A percentile compares a stretch with the other conserved stretches of the same genome.
phyloP scores from a whole-genome alignment of 1,140 invertebrate species.

The Rhopalosiphum padi region DNA sequence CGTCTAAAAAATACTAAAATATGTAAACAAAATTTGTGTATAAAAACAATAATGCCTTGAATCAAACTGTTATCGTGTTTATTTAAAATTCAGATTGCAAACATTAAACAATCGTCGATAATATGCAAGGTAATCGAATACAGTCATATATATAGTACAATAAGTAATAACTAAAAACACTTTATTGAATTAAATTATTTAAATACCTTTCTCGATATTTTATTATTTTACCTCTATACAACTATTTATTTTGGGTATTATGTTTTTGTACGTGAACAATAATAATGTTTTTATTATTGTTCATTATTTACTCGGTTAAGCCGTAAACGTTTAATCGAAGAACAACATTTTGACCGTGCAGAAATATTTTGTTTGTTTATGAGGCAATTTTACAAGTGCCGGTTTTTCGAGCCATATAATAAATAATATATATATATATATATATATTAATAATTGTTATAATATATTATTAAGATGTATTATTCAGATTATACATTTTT shows the following conservation, averaged over 20 bases:
- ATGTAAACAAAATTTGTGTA: background rate
- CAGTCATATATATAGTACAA: too few species aligned
- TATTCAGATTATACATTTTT: background rate
- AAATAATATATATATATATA: too few species aligned
- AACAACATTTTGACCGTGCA: background rate
- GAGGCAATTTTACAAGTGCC: background rate
- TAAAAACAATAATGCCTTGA: background rate
- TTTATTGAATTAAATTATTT: background rate
- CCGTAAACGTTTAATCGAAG: background rate
- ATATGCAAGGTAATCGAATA: background rate
- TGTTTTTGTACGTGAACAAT: background rate
- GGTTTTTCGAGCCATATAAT: background rate
- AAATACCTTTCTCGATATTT: background rate
- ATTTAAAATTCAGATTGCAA: too few species aligned
- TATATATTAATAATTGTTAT: background rate
- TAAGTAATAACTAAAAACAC: too few species aligned
- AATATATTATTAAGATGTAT: background rate
- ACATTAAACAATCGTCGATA: background rate
- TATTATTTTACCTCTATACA: background rate
- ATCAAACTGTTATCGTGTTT: background rate
- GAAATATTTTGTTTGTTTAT: conserved; percentile 14
- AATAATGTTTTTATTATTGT: background rate
- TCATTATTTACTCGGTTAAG: background rate
- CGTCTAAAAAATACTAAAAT: background rate
- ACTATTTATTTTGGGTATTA: background rate